A percentile compares a stretch with the other conserved stretches of the same genome.
phyloP scores from a whole-genome alignment of 2,113 vertebrate genomes.

The Paratilapia polleni region DNA sequence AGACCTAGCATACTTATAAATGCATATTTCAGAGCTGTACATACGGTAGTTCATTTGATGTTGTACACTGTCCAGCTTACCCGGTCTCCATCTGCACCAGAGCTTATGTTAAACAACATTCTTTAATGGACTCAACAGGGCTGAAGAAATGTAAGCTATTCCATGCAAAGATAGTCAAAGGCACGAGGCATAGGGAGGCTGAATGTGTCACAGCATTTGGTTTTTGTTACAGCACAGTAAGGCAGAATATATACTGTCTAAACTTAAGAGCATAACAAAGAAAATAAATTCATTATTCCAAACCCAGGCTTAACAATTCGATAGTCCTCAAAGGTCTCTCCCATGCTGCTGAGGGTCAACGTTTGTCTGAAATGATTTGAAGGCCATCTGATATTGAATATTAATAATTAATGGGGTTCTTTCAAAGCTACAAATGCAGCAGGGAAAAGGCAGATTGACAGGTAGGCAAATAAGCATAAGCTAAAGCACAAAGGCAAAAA shows the following conservation, averaged over 20 bases:
- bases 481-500: constrained; percentile 23
- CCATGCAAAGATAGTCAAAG: constrained; percentile 68
- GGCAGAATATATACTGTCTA: constrained; percentile 44
- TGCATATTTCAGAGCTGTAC: constrained; percentile 61
- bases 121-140: constrained; percentile 46
- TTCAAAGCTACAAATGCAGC: constrained; percentile 51
- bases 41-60: constrained; percentile 51
- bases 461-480: constrained; percentile 18
- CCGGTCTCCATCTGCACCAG: constrained; percentile 62
- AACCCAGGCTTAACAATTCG: neutral
- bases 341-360: neutral
- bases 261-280: constrained; percentile 33
- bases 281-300: constrained; percentile 23
- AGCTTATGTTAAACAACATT: constrained; percentile 51
- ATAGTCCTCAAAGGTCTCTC: constrained; percentile 36
- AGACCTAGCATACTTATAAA: constrained; percentile 34
- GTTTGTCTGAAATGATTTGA: constrained; percentile 31
- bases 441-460: constrained; percentile 23
- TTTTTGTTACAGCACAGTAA: constrained; percentile 60
- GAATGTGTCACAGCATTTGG: constrained; percentile 55
- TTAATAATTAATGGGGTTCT: constrained; percentile 14
- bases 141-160: constrained; percentile 35
- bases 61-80: constrained; percentile 65
- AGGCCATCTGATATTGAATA: constrained; percentile 40
- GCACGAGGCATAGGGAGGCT: constrained; percentile 36